Conservation (phyloP, 2,888 invertebrate species). For the Opisthograptis luteolata region DNA sequence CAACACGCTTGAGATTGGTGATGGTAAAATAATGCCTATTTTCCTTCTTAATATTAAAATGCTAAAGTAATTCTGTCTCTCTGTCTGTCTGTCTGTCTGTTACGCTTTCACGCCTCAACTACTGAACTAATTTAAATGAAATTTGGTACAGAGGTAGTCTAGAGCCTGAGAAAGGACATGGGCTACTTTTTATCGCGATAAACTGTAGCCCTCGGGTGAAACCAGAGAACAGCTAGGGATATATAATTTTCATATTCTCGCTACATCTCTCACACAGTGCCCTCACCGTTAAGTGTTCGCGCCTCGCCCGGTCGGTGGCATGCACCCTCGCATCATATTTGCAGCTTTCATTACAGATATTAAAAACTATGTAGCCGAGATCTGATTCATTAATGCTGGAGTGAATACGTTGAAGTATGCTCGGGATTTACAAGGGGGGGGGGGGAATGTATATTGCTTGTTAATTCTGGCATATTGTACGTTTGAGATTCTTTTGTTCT, state of each 20-base stretch:
- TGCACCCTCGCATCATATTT: conserved; percentile 70
- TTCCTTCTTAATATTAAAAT: no score
- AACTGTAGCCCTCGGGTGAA: no score
- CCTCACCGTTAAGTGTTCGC: conserved; percentile 45
- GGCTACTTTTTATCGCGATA: neutral
- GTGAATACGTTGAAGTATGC: conserved; percentile 20
- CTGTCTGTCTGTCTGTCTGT: no score
- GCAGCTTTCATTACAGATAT: conserved; percentile 80
- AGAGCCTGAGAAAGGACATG: no score
- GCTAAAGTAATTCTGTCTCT: no score
- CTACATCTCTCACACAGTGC: conserved; percentile 22
- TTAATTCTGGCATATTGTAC: neutral
- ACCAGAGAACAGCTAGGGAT: no score
- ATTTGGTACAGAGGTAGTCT: no score
- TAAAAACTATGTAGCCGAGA: conserved; percentile 68
- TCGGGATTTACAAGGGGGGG: conserved; percentile 1
- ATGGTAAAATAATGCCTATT: no score
- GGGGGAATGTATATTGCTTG: conserved; percentile 3
- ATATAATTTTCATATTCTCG: neutral
- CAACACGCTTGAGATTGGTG: no score
- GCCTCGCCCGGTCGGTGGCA: conserved; percentile 45
- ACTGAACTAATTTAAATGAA: no score
- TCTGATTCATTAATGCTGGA: conserved; percentile 58
- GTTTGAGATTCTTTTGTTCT: neutral
- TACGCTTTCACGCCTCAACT: no score